Percentiles rank a stretch among this genome's conserved stretches.
Conservation (phyloP, 2,113 vertebrate species). For the Sphyrna mokarran region DNA sequence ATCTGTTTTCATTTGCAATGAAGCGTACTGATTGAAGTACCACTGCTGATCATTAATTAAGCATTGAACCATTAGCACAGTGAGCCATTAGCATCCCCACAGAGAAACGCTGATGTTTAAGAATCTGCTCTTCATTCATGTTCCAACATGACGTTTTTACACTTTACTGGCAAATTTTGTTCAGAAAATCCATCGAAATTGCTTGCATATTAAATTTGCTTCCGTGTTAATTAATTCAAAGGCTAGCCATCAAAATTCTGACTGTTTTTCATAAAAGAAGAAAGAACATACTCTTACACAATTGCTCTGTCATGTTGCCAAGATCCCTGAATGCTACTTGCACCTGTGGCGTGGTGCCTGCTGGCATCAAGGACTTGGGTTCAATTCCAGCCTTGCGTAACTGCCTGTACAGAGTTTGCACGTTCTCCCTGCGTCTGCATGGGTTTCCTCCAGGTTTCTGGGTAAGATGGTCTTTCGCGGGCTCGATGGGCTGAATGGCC, state of each 20-base stretch:
- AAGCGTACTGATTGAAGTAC: neutral
- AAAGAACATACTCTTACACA: neutral
- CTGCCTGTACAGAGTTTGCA: too few species aligned
- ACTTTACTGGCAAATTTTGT: neutral
- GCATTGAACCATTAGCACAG: neutral
- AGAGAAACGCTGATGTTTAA: neutral
- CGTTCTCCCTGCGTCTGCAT: too few species aligned
- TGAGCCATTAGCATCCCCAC: neutral
- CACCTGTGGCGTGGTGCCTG: too few species aligned
- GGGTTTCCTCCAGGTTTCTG: too few species aligned
- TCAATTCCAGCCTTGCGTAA: too few species aligned
- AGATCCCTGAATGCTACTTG: neutral
- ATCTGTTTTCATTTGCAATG: neutral
- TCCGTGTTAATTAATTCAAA: neutral
- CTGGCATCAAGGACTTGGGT: too few species aligned
- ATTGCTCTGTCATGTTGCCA: neutral
- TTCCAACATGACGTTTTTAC: neutral
- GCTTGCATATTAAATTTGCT: neutral
- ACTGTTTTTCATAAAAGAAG: neutral
- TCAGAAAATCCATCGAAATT: neutral
- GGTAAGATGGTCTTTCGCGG: too few species aligned
- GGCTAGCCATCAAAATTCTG: neutral
- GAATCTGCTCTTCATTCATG: neutral
- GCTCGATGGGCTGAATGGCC: too few species aligned
- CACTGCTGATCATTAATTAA: neutral